Evolutionary conservation across 2,888 invertebrate species (phyloP), one percentile per base, ranked within the genome.

Genomic region (Chloromyia formosa): DNA sequence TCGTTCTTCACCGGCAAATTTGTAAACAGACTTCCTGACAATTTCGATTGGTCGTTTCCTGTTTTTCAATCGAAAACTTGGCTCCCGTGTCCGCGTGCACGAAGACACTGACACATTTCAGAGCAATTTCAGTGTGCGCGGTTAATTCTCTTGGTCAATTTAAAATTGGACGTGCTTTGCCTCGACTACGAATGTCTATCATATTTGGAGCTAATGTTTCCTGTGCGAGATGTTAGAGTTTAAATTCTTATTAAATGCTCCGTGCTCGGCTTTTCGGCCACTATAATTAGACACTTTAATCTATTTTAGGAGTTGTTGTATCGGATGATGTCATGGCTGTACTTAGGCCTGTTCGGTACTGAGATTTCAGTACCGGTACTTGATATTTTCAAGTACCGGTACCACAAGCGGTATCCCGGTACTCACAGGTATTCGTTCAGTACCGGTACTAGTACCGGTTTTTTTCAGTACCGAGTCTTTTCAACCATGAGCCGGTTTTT

Each of bases 11-110:
- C 62, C 62, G 61, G 73, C 61, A 40, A 54, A 74, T 73, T 75
- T 74, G 74, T 76, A 77, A 77, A 71, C 77, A 75, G 77, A 77
- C 77, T 77, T 77, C 77, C 77, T 77, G 77, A 73, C 77, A 77
- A 75, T 77, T 77, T 77, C 77, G 77, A 77, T 77, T 77, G 76
- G 76, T 53, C 74, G 76, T 75, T 76, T 77, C 77, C 77, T 76
- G 77, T 77, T 77, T 77, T 76, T 77, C 73, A 76, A 75, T 76
- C 75, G 69, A 69, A 73, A 74, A 64, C 74, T 62, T 73, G 73
- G 73, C 73, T 73, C 54, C 54, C 73, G 74, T 73, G 61, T 7
- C 40, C 49, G 7, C 23, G 23, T 49, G 45, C 54, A 62, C 62
- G 54, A 62, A 62, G 61, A 61, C 74, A 74, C 49, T 23, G 62